Evolutionary conservation across 2,888 invertebrate genomes (phyloP).

Genomic region (Argyra leucocephala): DNA sequence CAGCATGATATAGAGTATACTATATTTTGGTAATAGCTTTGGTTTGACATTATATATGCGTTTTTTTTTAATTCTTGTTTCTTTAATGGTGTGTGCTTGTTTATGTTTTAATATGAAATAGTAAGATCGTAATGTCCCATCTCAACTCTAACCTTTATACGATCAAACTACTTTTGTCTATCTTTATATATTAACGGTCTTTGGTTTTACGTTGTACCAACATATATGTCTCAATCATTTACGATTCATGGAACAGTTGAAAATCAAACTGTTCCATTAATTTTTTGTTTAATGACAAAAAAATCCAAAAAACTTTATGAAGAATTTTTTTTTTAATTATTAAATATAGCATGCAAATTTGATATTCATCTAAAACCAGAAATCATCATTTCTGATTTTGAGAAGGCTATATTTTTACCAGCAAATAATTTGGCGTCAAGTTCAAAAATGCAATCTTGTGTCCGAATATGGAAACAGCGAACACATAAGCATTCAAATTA

Average conservation of each 20-base stretch:
- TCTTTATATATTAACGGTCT: too few relatives aligned
- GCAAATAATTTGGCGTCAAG: constrained; percentile 4
- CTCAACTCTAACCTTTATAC: too few relatives aligned
- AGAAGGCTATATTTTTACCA: neutral
- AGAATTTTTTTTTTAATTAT: neutral
- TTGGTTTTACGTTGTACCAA: constrained; percentile 12
- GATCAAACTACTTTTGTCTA: too few relatives aligned
- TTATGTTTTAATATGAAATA: too few relatives aligned
- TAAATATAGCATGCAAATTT: neutral
- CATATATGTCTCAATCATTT: constrained; percentile 12
- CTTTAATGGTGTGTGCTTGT: too few relatives aligned
- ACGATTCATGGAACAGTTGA: constrained; percentile 8
- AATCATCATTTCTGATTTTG: constrained; percentile 6
- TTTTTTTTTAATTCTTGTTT: too few relatives aligned
- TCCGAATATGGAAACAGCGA: neutral
- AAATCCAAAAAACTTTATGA: neutral
- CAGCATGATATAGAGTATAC: too few relatives aligned
- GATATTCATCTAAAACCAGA: neutral
- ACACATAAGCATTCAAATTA: neutral
- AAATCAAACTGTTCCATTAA: neutral
- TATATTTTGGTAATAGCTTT: too few relatives aligned
- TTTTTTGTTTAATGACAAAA: neutral
- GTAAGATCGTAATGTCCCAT: too few relatives aligned
- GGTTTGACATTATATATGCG: too few relatives aligned
- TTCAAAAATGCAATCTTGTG: neutral